These are phyloP conservation scores for Trachops cirrhosus DNA, from an alignment of 2,797 vertebrate genomes.

Conservation along the genomic window DNA sequence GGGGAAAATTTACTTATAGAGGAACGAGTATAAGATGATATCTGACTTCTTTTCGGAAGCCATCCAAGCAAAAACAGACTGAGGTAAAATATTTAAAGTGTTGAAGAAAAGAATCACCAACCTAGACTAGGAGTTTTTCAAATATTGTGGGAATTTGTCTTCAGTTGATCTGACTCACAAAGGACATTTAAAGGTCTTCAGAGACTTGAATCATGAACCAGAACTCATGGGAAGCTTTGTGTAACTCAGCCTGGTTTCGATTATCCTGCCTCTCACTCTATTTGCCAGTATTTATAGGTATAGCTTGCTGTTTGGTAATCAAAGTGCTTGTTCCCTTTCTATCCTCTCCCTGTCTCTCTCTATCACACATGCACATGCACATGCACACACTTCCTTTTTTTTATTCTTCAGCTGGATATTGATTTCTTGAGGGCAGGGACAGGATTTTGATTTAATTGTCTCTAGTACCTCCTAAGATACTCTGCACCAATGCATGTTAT, in stretches of 20 bases:
- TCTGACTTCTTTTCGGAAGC: background rate
- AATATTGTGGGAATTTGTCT: background rate
- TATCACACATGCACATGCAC: fast-evolving
- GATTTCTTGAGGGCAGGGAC: background rate
- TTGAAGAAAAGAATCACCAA: background rate
- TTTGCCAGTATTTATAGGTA: background rate
- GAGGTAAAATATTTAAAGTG: background rate
- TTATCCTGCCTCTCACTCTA: background rate
- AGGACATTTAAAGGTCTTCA: background rate
- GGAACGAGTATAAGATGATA: background rate
- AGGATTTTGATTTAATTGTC: background rate
- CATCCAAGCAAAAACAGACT: background rate
- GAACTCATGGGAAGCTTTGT: background rate
- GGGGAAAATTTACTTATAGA: background rate
- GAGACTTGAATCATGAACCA: background rate
- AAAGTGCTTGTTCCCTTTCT: background rate
- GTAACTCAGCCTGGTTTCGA: background rate
- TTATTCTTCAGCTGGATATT: background rate
- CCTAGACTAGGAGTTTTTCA: background rate
- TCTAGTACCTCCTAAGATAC: background rate
- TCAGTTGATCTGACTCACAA: background rate
- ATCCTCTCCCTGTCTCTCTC: background rate
- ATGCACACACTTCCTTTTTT: background rate
- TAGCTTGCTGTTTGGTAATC: background rate
- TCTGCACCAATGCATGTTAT: background rate